These are phyloP conservation scores for Lethrus apterus DNA, from an alignment of 1,140 invertebrate genomes.

Conservation along the genomic window DNA sequence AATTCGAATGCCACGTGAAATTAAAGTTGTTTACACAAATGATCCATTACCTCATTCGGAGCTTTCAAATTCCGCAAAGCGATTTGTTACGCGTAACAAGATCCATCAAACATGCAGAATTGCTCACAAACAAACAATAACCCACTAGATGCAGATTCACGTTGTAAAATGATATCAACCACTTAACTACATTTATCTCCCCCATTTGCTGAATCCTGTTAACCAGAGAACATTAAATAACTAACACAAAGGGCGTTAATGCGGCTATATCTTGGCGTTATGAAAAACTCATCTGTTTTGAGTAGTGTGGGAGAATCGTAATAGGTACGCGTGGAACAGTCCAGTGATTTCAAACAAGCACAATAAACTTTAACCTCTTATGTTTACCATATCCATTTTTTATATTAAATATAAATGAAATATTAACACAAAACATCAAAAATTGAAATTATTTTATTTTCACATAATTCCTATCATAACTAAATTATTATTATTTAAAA, in stretches of 20 bases:
- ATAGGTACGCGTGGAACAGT: conserved; percentile 32
- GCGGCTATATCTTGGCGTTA: conserved; percentile 35
- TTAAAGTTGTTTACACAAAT: too few species aligned
- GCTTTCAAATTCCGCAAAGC: too few species aligned
- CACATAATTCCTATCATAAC: too few species aligned
- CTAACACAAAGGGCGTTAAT: conserved; percentile 37
- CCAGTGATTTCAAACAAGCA: conserved; percentile 27
- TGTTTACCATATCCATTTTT: too few species aligned
- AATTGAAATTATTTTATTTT: too few species aligned
- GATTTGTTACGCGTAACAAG: conserved; percentile 17
- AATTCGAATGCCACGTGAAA: too few species aligned
- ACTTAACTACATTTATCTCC: conserved; percentile 31
- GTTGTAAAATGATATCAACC: conserved; percentile 31
- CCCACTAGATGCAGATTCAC: conserved; percentile 22
- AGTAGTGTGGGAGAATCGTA: conserved; percentile 40
- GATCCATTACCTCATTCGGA: too few species aligned
- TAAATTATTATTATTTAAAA: too few species aligned
- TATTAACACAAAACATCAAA: too few species aligned
- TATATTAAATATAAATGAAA: too few species aligned
- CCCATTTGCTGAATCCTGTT: conserved; percentile 30
- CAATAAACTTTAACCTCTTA: too few species aligned
- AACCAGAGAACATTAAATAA: conserved; percentile 38
- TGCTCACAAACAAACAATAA: conserved; percentile 24
- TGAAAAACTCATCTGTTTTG: conserved; percentile 33
- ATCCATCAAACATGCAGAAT: conserved; percentile 15